Evolutionary conservation across 2,888 invertebrate species (phyloP), one percentile per base, ranked within the genome.

Genomic region (Silvanus unidentatus): DNA sequence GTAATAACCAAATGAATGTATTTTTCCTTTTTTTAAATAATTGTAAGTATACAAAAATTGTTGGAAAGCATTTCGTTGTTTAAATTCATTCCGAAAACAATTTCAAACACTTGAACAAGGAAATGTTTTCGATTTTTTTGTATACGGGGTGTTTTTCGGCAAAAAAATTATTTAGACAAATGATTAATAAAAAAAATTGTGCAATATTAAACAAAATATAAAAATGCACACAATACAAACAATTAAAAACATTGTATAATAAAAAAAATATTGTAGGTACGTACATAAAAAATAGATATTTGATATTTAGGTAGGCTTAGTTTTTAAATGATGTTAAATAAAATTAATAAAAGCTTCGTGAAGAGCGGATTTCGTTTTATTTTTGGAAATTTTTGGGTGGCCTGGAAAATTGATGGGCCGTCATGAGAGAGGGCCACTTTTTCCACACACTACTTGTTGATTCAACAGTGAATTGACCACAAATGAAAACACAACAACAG

Each of bases 301-400:
- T 71, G 70, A 71, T 71, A 71, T 70, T 66, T 71, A 72, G 70
- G 66, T 71, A 71, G 71, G 68, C 68, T 69, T 71, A 71, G 71
- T 71, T 71, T 71, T 71, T 69, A 70, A 22, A 71, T 64, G 70
- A 72, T 71, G 71, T 72, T 72, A 68, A 71, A 69, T 65, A 70
- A 70, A 70, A 69, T 62, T 60, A 65, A 68, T 70, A 71, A 72
- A 37, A 70, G 71, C 71, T 71, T 71, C 68, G 68, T 69, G 66
- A 68, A 65, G 64, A 64, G 54, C 28, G 40, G n/a, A 22, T 5
- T 5, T 8, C 22, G 22, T 8, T 8, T 22, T 22, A 5, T 22
- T 5, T 3, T 3, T 22, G 22, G 8, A 22, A 22, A 3, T 22
- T 22, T 22, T 22, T 22, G 22, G 22, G 22, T 22, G 22, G 22